Percentiles rank a stretch among this genome's conserved stretches.
phyloP scores from a whole-genome alignment of 2,113 vertebrate species.

The Edolisoma coerulescens region DNA sequence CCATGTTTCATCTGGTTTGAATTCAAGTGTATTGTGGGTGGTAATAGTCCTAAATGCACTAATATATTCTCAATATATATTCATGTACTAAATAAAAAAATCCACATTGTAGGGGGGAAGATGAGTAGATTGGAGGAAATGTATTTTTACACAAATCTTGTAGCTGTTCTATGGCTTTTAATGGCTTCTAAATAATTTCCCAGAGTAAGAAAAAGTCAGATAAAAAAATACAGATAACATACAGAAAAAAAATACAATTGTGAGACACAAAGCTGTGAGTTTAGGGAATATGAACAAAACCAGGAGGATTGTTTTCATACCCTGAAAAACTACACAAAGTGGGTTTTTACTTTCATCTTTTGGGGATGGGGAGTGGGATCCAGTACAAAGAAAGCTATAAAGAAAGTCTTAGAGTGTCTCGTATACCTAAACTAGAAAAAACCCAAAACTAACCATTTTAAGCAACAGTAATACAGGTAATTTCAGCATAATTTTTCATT shows the following conservation, averaged over 20 bases:
- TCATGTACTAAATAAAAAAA: neutral
- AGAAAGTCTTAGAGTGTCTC: neutral
- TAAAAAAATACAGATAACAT: neutral
- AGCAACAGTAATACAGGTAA: neutral
- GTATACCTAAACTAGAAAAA: neutral
- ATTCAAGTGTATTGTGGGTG: neutral
- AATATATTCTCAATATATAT: neutral
- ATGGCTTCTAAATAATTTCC: neutral
- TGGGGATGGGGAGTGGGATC: neutral
- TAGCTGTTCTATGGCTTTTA: neutral
- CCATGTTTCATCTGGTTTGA: neutral
- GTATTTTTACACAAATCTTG: neutral
- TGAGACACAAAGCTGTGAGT: neutral
- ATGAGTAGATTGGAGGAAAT: neutral
- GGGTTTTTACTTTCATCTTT: neutral
- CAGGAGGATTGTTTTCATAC: neutral
- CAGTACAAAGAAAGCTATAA: neutral
- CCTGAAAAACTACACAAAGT: neutral
- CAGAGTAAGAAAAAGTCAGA: neutral
- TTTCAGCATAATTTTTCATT: neutral
- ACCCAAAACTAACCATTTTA: fast-evolving
- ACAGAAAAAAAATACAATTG: neutral
- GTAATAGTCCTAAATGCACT: neutral
- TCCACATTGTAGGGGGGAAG: fast-evolving
- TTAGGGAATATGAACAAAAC: neutral